A percentile compares a stretch with the other conserved stretches of the same genome.
These are phyloP conservation scores for Brachyistius frenatus DNA, from an alignment of 2,113 vertebrate genomes.

Conservation along the genomic window DNA sequence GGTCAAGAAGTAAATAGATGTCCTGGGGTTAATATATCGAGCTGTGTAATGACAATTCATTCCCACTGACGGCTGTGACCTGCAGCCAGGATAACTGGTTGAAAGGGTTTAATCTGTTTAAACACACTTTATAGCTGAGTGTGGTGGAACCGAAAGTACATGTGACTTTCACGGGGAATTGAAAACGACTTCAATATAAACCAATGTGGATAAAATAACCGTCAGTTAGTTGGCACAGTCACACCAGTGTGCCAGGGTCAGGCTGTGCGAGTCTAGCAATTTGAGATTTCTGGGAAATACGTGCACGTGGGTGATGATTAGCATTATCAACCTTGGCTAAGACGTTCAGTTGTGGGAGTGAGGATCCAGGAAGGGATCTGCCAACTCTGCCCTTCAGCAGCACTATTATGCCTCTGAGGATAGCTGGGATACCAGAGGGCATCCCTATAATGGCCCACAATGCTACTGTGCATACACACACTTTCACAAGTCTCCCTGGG, in stretches of 20 bases:
- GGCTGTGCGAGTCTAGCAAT: conserved; percentile 1
- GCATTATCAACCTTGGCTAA: conserved; percentile 52
- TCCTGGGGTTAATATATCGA: background rate
- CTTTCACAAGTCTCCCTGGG: conserved; percentile 8
- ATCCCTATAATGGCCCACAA: conserved; percentile 22
- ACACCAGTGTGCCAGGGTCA: conserved; percentile 8
- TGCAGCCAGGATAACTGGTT: conserved; percentile 2
- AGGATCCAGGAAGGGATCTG: conserved; percentile 24
- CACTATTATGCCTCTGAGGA: conserved; percentile 18
- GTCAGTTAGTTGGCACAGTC: conserved; percentile 7
- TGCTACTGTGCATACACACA: conserved; percentile 5
- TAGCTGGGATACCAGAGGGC: conserved; percentile 27
- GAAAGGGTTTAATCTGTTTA: background rate
- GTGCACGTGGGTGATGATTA: conserved; percentile 45
- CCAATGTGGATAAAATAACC: background rate
- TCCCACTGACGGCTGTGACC: background rate
- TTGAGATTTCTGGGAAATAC: conserved; percentile 53
- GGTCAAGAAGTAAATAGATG: conserved; percentile 3
- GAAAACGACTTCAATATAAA: conserved; percentile 15
- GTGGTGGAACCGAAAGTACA: background rate
- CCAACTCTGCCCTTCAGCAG: conserved; percentile 44
- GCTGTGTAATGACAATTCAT: background rate
- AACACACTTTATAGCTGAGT: background rate
- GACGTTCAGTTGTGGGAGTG: conserved; percentile 48
- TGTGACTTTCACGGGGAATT: background rate